Conservation (phyloP, 2,113 vertebrate species). For the Megaceryle torquata region DNA sequence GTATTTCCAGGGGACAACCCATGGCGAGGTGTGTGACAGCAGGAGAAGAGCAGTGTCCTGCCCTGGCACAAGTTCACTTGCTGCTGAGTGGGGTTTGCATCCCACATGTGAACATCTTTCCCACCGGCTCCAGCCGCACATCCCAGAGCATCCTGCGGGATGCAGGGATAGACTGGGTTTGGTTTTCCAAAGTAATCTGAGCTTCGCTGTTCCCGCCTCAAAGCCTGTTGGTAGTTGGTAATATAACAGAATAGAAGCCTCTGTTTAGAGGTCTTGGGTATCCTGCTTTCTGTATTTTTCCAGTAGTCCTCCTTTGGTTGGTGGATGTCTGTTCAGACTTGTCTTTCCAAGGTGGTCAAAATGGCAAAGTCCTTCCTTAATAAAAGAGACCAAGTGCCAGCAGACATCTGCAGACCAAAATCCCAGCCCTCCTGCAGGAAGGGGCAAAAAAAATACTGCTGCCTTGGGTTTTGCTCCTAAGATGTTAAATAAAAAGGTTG, state of each 20-base stretch:
- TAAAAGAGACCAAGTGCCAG: background rate
- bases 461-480: background rate
- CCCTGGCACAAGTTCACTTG: no score
- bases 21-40: background rate
- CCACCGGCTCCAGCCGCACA: background rate
- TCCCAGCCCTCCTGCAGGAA: background rate
- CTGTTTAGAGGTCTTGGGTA: background rate
- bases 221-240: background rate
- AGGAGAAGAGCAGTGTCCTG: background rate
- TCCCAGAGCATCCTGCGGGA: background rate
- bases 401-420: fast-evolving
- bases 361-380: background rate
- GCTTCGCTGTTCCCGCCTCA: background rate
- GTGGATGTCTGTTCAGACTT: background rate
- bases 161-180: fast-evolving
- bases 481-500: fast-evolving
- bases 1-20: background rate
- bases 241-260: background rate
- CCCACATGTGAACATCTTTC: background rate
- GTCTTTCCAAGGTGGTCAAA: background rate
- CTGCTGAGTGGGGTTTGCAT: no score
- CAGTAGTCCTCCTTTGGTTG: background rate
- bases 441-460: background rate
- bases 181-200: background rate
- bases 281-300: background rate